These are phyloP conservation scores for Aselliscus stoliczkanus DNA, from an alignment of 2,797 vertebrate species.

Conservation along the genomic window DNA sequence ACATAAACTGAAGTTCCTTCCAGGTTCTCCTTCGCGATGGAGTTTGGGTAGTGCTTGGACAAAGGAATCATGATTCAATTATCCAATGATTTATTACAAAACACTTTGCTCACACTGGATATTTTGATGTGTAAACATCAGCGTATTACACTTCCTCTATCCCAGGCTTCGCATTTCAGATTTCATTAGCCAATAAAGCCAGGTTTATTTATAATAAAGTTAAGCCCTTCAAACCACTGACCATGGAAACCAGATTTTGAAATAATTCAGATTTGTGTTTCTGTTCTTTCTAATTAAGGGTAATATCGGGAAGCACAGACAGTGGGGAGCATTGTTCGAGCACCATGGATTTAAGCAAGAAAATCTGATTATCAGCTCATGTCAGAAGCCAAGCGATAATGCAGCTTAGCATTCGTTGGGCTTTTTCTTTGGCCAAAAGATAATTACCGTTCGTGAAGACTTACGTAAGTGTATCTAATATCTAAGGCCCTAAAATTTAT, in stretches of 20 bases:
- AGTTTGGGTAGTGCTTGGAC: conserved; percentile 59
- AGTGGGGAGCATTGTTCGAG: conserved; percentile 97
- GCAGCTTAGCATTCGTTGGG: conserved; percentile 96
- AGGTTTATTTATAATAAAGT: conserved; percentile 99
- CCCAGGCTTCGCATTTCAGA: conserved; percentile 82
- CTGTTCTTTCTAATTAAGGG: conserved; percentile 99
- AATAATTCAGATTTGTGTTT: conserved; percentile 99
- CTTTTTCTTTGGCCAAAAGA: conserved; percentile 93
- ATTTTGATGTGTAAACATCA: conserved; percentile 80
- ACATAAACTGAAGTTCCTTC: neutral
- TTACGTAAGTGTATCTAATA: conserved; percentile 88
- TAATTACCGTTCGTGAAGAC: conserved; percentile 91
- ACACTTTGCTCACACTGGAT: conserved; percentile 77
- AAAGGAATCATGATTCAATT: conserved; percentile 82
- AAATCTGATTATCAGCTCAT: conserved; percentile 99
- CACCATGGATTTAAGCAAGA: conserved; percentile 93
- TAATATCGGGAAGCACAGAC: conserved; percentile 92
- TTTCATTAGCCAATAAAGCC: conserved; percentile 92
- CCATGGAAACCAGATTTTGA: conserved; percentile 97
- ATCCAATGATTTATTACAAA: conserved; percentile 81
- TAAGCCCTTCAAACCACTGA: conserved; percentile 91
- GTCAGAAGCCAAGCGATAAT: conserved; percentile 98
- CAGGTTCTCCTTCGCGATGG: neutral
- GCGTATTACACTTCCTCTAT: conserved; percentile 71
- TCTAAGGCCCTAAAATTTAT: conserved; percentile 84